phyloP scores from a whole-genome alignment of 2,888 invertebrate genomes.

The Calameuta idolon region DNA sequence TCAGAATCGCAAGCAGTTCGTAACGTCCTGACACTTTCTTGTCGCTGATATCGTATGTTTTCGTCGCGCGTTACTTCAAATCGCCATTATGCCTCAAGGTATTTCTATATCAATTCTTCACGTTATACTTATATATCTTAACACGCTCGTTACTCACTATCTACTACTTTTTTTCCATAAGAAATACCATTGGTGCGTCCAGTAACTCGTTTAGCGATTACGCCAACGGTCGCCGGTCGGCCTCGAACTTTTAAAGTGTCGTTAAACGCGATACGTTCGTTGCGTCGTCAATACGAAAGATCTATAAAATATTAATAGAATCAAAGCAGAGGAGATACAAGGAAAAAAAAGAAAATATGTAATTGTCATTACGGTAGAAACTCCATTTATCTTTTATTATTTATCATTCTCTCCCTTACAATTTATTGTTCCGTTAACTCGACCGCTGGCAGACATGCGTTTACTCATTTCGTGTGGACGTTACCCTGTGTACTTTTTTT shows the following conservation, averaged over 20 bases:
- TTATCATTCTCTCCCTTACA: background rate
- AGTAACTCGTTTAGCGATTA: conserved; percentile 38
- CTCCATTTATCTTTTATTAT: background rate
- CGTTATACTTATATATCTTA: conserved; percentile 1
- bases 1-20: background rate
- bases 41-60: background rate
- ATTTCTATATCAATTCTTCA: conserved; percentile 4
- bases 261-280: conserved; percentile 29
- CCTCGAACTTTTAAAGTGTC: conserved; percentile 34
- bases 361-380: background rate
- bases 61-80: background rate
- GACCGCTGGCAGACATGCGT: background rate
- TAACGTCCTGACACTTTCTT: background rate
- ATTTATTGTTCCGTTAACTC: background rate
- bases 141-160: conserved; percentile 37
- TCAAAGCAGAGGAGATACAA: background rate
- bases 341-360: background rate
- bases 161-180: conserved; percentile 31
- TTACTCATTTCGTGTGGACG: background rate
- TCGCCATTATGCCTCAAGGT: background rate
- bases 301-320: background rate
- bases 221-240: conserved; percentile 34
- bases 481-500: background rate
- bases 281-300: conserved; percentile 11
- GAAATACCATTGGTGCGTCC: conserved; percentile 33